Conservation (phyloP, 2,888 invertebrate species). For the Yponomeuta sedellus region DNA sequence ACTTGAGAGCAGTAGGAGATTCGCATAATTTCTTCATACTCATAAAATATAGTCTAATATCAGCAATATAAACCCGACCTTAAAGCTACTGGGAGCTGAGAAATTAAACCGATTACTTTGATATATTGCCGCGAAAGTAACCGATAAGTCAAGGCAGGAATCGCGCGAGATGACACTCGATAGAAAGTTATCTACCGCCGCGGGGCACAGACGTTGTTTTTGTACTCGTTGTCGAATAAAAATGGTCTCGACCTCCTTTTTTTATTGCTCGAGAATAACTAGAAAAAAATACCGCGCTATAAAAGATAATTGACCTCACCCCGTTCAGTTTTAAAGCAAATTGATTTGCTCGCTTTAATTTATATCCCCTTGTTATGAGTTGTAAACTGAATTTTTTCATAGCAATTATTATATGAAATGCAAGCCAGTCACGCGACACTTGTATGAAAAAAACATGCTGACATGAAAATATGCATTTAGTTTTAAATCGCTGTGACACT, state of each 20-base stretch:
- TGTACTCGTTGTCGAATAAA: neutral
- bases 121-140: constrained; percentile 68
- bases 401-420: neutral
- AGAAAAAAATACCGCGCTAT: no score
- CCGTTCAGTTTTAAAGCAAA: neutral
- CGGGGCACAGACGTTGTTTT: constrained; percentile 31
- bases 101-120: constrained; percentile 75
- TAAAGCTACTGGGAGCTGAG: constrained; percentile 49
- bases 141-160: constrained; percentile 71
- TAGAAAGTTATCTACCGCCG: constrained; percentile 67
- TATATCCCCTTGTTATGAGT: neutral
- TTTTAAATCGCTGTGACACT: neutral
- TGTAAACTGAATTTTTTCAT: neutral
- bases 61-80: neutral
- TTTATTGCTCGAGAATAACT: no score
- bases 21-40: neutral
- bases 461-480: neutral
- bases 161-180: constrained; percentile 67
- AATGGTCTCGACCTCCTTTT: neutral
- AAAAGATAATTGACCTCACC: no score
- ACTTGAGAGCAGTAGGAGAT: no score
- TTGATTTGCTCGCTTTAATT: neutral
- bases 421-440: neutral
- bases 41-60: neutral
- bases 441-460: neutral